Percentiles rank a stretch among this genome's conserved stretches.
Evolutionary conservation across 2,113 vertebrate species (phyloP).

Genomic region (Diphyllodes magnificus): DNA sequence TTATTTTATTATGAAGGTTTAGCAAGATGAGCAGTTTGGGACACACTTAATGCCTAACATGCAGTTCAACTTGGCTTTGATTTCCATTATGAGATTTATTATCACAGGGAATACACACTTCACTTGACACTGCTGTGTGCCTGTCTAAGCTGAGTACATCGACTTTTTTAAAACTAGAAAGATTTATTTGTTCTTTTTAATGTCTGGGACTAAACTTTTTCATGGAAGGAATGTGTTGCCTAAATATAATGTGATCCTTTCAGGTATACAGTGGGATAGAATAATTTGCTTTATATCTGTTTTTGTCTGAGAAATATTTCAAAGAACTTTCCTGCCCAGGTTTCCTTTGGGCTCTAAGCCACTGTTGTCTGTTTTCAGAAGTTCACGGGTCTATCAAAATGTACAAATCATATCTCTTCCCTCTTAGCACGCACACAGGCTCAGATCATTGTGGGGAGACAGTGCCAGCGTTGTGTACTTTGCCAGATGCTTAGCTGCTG

Average conservation of each 20-base stretch:
- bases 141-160: not conserved
- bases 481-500: constrained; percentile 43
- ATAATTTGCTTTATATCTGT: not conserved
- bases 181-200: constrained; percentile 31
- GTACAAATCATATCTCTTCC: not conserved
- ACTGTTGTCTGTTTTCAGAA: constrained; percentile 25
- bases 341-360: not conserved
- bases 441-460: constrained; percentile 19
- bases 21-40: constrained; percentile 54
- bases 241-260: not conserved
- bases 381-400: constrained; percentile 7
- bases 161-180: constrained; percentile 2
- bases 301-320: constrained; percentile 30
- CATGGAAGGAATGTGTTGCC: not conserved
- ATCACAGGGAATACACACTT: not conserved
- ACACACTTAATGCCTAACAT: constrained; percentile 6
- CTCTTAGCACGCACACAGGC: not conserved
- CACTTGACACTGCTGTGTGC: not conserved
- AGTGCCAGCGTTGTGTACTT: not conserved
- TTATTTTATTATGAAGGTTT: constrained; percentile 48
- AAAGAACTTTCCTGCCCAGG: constrained; percentile 4
- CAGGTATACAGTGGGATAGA: not conserved
- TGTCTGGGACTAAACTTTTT: not conserved
- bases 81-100: constrained; percentile 21
- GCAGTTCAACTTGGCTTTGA: constrained; percentile 50